Conservation (phyloP, 2,113 vertebrate genomes). For the Ursus arctos region DNA sequence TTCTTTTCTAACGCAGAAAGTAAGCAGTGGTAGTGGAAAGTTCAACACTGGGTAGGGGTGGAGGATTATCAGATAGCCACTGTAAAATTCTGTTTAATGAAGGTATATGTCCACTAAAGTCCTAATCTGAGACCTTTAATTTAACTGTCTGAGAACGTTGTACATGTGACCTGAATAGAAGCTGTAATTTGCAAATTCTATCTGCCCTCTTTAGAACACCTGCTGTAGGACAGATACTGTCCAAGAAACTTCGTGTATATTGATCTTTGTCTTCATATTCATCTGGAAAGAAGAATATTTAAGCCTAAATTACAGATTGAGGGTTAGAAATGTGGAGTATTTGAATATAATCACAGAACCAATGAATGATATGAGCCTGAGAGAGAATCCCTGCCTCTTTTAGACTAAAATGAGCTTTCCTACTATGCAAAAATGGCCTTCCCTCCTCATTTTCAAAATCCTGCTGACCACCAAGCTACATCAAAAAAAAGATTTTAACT, state of each 20-base stretch:
- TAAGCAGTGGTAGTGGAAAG: constrained; percentile 14
- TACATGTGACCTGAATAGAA: constrained; percentile 33
- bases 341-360: not conserved
- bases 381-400: not conserved
- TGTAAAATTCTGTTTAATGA: constrained; percentile 51
- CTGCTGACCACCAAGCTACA: not conserved
- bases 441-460: not conserved
- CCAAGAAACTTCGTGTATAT: not conserved
- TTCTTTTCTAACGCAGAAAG: constrained; percentile 48
- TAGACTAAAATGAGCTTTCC: not conserved
- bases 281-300: not conserved
- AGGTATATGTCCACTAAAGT: constrained; percentile 50
- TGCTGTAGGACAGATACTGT: not conserved
- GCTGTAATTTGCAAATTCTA: not conserved
- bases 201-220: not conserved
- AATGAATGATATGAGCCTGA: not conserved
- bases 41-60: not conserved
- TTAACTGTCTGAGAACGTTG: constrained; percentile 46
- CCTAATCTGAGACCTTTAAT: constrained; percentile 23
- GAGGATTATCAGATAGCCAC: constrained; percentile 17
- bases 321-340: not conserved
- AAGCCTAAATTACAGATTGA: not conserved
- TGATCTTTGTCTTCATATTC: not conserved
- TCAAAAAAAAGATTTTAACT: not conserved
- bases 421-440: not conserved